Percentiles rank a stretch among this genome's conserved stretches.
phyloP scores from a whole-genome alignment of 2,888 invertebrate species.

The Platerodrilus igneus region DNA sequence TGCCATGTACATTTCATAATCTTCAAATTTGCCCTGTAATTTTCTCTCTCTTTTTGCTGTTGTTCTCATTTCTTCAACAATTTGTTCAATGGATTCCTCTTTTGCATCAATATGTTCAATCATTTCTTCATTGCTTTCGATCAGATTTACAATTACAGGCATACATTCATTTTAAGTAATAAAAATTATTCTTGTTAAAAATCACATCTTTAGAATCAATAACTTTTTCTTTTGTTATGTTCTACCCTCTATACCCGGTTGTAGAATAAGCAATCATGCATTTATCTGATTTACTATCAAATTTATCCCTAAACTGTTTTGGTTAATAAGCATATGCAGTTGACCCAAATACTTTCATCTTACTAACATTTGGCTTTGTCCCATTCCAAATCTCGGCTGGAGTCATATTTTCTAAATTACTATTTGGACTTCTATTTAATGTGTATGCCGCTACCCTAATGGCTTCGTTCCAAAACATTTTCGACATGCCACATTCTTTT shows the following conservation, averaged over 20 bases:
- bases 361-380: slow-evolving; percentile 3
- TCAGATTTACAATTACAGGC: too few species aligned
- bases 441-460: neutral
- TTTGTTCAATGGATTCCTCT: too few species aligned
- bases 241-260: slow-evolving; percentile 3
- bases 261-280: slow-evolving; percentile 1
- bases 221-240: slow-evolving; percentile 3
- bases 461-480: slow-evolving; percentile 4
- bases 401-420: neutral
- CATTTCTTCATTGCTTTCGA: too few species aligned
- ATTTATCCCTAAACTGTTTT: slow-evolving; percentile 1
- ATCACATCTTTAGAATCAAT: slow-evolving; percentile 1
- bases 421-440: neutral
- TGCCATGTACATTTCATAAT: too few species aligned
- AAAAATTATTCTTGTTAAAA: too few species aligned
- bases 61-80: too few species aligned
- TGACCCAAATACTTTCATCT: neutral
- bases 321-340: neutral
- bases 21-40: too few species aligned
- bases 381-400: neutral
- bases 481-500: neutral
- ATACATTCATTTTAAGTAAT: too few species aligned
- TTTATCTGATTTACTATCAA: slow-evolving; percentile 1
- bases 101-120: too few species aligned
- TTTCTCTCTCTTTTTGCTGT: too few species aligned